phyloP scores from a whole-genome alignment of 2,797 vertebrate genomes.

The Furcifer pardalis region DNA sequence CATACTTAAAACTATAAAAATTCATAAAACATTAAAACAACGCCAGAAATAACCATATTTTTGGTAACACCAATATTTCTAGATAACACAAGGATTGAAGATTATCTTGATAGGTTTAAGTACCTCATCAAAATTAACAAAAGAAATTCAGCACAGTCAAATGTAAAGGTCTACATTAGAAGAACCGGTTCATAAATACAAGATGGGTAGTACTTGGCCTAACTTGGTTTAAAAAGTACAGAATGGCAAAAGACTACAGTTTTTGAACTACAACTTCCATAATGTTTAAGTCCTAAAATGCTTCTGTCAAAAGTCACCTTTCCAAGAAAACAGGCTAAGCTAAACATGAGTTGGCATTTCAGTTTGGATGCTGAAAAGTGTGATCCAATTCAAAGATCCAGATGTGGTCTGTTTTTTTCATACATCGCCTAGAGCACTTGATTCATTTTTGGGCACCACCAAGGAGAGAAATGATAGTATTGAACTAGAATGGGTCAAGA shows the following conservation, averaged over 20 bases:
- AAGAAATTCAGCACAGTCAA: not conserved
- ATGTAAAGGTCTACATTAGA: not conserved
- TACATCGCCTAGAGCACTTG: not conserved
- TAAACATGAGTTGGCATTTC: not conserved
- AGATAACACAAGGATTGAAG: not conserved
- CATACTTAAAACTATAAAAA: no score
- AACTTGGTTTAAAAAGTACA: not conserved
- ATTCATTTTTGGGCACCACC: not conserved
- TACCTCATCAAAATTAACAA: not conserved
- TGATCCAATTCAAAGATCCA: not conserved
- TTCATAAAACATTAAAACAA: no score
- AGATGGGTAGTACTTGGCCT: not conserved
- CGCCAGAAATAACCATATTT: no score
- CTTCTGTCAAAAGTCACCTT: no score
- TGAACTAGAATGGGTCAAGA: not conserved
- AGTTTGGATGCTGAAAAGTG: not conserved
- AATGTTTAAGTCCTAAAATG: no score
- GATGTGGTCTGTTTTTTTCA: not conserved
- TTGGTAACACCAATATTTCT: no score
- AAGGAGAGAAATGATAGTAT: not conserved
- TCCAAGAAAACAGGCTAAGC: no score
- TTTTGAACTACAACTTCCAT: no score
- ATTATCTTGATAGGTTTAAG: not conserved
- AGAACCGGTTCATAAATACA: not conserved
- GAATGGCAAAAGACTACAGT: no score